A percentile compares a stretch with the other conserved stretches of the same genome.
These are phyloP conservation scores for Tragelaphus buxtoni DNA, from an alignment of 2,113 vertebrate genomes.

Conservation along the genomic window DNA sequence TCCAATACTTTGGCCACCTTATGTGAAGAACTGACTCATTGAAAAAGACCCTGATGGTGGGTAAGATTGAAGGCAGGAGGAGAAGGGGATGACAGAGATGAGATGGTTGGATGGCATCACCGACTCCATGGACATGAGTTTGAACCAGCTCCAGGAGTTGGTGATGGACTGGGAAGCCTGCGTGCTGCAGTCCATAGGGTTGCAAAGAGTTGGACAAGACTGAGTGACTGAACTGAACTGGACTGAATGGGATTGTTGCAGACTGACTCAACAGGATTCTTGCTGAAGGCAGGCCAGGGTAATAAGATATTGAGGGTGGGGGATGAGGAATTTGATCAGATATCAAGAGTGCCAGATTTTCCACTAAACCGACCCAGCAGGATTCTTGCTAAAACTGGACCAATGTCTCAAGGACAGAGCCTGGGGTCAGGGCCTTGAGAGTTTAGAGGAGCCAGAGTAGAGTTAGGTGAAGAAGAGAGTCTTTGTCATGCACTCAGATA, in stretches of 20 bases:
- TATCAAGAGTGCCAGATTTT: not conserved
- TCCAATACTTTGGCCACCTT: not conserved
- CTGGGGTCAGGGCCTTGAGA: not conserved
- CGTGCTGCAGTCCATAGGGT: not conserved
- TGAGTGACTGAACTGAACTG: not conserved
- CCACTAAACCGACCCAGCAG: not conserved
- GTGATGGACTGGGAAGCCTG: not conserved
- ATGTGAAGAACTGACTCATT: not conserved
- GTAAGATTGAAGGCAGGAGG: not conserved
- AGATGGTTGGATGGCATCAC: not conserved
- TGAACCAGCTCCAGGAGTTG: not conserved
- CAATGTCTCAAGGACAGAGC: not conserved
- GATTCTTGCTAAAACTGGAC: not conserved
- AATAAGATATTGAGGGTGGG: not conserved
- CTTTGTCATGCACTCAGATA: not conserved
- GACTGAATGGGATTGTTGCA: not conserved
- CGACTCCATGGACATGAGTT: not conserved
- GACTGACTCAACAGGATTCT: not conserved
- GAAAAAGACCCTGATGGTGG: not conserved
- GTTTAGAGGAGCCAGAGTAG: not conserved
- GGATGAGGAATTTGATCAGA: constrained; percentile 12
- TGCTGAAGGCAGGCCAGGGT: not conserved
- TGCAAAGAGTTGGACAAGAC: not conserved
- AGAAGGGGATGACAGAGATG: not conserved
- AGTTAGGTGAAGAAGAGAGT: not conserved